phyloP scores from a whole-genome alignment of 2,888 invertebrate species.

The Chaitophorus viminalis region DNA sequence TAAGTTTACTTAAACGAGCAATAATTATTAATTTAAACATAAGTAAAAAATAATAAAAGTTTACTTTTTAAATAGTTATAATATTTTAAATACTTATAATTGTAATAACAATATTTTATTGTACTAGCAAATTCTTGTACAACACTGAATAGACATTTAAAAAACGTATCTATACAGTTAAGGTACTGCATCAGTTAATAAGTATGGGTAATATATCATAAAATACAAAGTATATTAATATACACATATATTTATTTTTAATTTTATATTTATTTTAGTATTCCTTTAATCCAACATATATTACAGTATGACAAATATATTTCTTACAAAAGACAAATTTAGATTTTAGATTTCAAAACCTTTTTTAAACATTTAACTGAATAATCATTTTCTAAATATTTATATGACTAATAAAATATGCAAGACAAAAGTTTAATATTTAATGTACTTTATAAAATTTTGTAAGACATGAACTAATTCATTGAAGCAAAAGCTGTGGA shows the following conservation, averaged over 20 bases:
- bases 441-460: not conserved
- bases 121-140: not conserved
- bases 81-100: not conserved
- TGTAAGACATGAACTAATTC: not conserved
- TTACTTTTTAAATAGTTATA: not conserved
- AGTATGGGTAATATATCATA: no score
- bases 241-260: no score
- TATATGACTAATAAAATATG: not conserved
- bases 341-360: no score
- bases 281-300: no score
- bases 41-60: not conserved
- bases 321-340: no score
- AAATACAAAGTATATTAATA: no score
- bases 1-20: not conserved
- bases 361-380: not conserved
- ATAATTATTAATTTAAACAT: not conserved
- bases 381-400: not conserved
- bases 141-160: not conserved
- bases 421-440: not conserved
- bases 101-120: not conserved
- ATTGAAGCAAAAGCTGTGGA: not conserved
- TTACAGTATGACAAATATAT: no score
- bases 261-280: no score
- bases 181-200: no score
- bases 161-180: no score